Evolutionary conservation across 1,140 invertebrate genomes (phyloP), one percentile per base, ranked within the genome.

Genomic region (Oedothorax gibbosus): DNA sequence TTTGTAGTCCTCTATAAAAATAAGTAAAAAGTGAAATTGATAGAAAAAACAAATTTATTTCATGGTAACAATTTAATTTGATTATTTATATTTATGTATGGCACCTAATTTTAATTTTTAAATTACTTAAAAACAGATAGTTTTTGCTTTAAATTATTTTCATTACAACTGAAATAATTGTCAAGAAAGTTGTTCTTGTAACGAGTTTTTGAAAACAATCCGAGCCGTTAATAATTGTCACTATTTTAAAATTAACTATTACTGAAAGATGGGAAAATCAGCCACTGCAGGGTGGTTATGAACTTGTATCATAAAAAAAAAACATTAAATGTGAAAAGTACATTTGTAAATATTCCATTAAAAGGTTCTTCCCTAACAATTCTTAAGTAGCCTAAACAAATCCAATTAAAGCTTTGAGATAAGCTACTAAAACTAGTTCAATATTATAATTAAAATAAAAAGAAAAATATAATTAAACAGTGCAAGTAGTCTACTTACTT

Each of bases 1-100:
- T 49, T 60, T 68, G 72, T n/a, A 84, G 18, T 49, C 57, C 82
- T 7, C 82, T 84, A 50, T 57, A 82, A 50, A n/a, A 12, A 66
- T 18, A 69, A 5, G 56, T 12, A 68, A 68, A 53, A 68, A 68
- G 35, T 2, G 1, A 35, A 35, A 35, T 35, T 35, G 5, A 5
- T 35, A 35, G 35, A 35, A 35, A 35, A 35, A 35, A 35, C 35
- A 35, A 35, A 35, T 35, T 35, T 35, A 35, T 35, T 1, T 35
- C 5, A 35, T 35, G 5, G 35, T 5, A 35, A 35, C 35, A 5
- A 35, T 35, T 35, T 54, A 79, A 9, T 62, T 62, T 62, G 12
- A 15, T 62, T 62, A 62, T 18, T 62, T 62, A 15, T 12, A 6
- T n/a, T n/a, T n/a, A n/a, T n/a, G n/a, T n/a, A n/a, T n/a, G 6